Evolutionary conservation across 2,888 invertebrate species (phyloP).

Genomic region (Tryphoninae sp.): DNA sequence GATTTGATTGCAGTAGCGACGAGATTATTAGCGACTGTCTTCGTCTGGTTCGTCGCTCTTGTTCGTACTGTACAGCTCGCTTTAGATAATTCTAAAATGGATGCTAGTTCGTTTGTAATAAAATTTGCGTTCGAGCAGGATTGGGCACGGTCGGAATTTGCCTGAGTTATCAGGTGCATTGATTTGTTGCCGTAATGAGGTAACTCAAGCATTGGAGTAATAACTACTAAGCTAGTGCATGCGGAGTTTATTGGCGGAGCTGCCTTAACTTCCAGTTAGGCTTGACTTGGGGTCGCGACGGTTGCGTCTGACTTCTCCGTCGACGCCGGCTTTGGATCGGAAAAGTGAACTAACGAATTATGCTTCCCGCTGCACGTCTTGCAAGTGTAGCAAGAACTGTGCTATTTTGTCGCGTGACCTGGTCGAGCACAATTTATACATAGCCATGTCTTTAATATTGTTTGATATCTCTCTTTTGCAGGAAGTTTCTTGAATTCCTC

Average conservation of each 20-base stretch:
- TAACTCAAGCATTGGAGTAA: background rate
- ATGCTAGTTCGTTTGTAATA: background rate
- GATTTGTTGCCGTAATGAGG: background rate
- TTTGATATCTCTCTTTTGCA: background rate
- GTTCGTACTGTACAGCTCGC: background rate
- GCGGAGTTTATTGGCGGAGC: background rate
- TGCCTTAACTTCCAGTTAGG: background rate
- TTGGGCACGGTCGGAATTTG: background rate
- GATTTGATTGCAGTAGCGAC: too few species aligned
- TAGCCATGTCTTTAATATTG: background rate
- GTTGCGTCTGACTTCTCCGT: background rate
- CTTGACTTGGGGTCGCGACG: background rate
- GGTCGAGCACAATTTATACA: conserved; percentile 17
- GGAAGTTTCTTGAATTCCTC: conserved; percentile 7
- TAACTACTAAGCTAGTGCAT: background rate
- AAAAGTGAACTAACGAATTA: background rate
- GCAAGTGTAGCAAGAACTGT: background rate
- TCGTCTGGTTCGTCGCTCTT: conserved; percentile 17
- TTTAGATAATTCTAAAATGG: background rate
- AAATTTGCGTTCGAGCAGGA: conserved; percentile 12
- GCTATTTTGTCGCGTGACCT: background rate
- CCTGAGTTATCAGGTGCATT: background rate
- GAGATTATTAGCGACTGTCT: background rate
- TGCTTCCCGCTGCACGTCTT: conserved; percentile 12
- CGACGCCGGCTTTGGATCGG: background rate